Evolutionary conservation across 2,797 vertebrate genomes (phyloP).

Genomic region (Sebastes nivosus): DNA sequence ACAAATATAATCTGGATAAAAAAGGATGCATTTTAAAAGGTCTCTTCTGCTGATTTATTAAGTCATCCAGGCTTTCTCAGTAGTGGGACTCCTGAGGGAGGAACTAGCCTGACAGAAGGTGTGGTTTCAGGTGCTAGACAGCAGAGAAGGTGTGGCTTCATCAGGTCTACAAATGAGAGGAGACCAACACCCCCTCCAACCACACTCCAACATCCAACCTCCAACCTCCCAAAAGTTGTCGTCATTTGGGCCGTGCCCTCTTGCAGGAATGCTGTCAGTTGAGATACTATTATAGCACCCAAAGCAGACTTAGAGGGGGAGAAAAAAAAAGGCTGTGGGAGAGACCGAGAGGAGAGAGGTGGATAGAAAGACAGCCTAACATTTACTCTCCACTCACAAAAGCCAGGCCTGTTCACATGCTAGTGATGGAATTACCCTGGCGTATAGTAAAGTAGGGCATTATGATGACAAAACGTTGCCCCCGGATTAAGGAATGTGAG

Average conservation of each 20-base stretch:
- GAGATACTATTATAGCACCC: slow-evolving; percentile 70
- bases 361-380: slow-evolving; percentile 21
- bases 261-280: slow-evolving; percentile 78
- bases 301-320: slow-evolving; percentile 34
- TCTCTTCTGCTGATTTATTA: background rate
- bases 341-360: slow-evolving; percentile 32
- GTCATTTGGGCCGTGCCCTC: slow-evolving; percentile 71
- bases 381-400: slow-evolving; percentile 49
- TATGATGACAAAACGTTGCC: slow-evolving; percentile 68
- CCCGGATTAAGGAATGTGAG: slow-evolving; percentile 69
- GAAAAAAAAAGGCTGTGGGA: slow-evolving; percentile 11
- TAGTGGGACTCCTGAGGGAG: slow-evolving; percentile 4
- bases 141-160: slow-evolving; percentile 55
- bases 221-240: slow-evolving; percentile 50
- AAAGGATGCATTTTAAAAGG: background rate
- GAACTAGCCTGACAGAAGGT: slow-evolving; percentile 17
- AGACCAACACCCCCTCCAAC: slow-evolving; percentile 13
- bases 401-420: slow-evolving; percentile 52
- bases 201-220: slow-evolving; percentile 37
- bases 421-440: slow-evolving; percentile 69
- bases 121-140: slow-evolving; percentile 22
- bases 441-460: slow-evolving; percentile 49
- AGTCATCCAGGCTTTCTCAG: background rate
- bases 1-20: background rate
- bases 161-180: slow-evolving; percentile 43